Conservation (phyloP, 2,113 vertebrate species). For the Pyxicephalus adspersus region DNA sequence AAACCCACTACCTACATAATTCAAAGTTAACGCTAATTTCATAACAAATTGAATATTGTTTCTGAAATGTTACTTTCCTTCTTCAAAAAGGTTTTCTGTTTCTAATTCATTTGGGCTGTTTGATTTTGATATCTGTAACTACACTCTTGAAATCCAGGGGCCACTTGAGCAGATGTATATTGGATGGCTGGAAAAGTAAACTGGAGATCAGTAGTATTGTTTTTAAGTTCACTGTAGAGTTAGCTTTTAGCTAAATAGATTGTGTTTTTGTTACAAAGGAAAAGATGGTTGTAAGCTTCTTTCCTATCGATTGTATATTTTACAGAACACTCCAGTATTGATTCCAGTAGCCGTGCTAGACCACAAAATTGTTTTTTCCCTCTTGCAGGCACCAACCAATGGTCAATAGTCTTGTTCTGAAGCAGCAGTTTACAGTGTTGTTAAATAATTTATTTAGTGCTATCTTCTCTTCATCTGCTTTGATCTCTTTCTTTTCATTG, state of each 20-base stretch:
- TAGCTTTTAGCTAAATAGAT: background rate
- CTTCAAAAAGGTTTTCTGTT: no score
- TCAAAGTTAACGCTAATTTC: no score
- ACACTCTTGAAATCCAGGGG: no score
- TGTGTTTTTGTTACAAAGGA: constrained; percentile 10
- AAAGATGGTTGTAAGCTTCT: background rate
- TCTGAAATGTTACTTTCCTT: no score
- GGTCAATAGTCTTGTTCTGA: constrained; percentile 30
- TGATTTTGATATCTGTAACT: no score
- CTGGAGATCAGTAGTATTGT: no score
- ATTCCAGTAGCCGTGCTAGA: constrained; percentile 17
- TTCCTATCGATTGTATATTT: constrained; percentile 28
- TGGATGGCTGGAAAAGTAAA: no score
- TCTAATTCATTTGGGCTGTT: no score
- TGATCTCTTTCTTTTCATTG: background rate
- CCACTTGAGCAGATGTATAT: no score
- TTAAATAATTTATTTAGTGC: constrained; percentile 46
- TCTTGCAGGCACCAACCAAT: constrained; percentile 18
- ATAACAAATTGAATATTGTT: no score
- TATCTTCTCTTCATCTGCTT: background rate
- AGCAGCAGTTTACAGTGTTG: constrained; percentile 23
- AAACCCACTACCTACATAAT: no score
- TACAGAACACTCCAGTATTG: constrained; percentile 38
- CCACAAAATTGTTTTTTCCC: constrained; percentile 35
- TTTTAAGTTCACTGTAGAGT: background rate